These are phyloP conservation scores for Incurvaria masculella DNA, from an alignment of 2,888 invertebrate species.

Conservation along the genomic window DNA sequence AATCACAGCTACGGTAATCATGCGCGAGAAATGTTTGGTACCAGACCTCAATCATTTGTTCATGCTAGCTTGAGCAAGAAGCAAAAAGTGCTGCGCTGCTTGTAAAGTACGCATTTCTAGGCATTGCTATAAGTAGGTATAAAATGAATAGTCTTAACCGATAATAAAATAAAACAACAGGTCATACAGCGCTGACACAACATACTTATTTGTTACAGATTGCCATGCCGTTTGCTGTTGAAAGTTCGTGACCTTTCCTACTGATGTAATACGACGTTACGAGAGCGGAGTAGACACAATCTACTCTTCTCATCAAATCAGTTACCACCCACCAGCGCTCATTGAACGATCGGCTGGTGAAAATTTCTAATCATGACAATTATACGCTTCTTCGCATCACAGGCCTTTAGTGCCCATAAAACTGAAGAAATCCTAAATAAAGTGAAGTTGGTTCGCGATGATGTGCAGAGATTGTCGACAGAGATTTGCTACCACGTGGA, in stretches of 20 bases:
- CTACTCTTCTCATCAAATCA: neutral
- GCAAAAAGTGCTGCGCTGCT: no score
- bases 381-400: slow-evolving; percentile 58
- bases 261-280: slow-evolving; percentile 37
- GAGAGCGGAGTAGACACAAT: slow-evolving; percentile 15
- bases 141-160: no score
- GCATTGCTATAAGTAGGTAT: no score
- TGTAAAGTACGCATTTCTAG: no score
- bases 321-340: slow-evolving; percentile 2
- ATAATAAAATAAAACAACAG: no score
- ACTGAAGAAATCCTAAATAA: slow-evolving; percentile 55
- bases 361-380: slow-evolving; percentile 50
- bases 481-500: slow-evolving; percentile 85
- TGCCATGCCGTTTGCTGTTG: slow-evolving; percentile 20
- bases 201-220: slow-evolving; percentile 33
- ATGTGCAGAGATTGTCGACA: slow-evolving; percentile 56
- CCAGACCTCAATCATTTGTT: no score
- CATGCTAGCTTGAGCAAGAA: no score
- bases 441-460: slow-evolving; percentile 42
- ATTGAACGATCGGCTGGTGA: slow-evolving; percentile 8
- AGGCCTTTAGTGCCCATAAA: slow-evolving; percentile 60
- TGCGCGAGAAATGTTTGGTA: no score
- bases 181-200: no score
- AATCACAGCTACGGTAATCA: no score
- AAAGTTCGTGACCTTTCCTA: slow-evolving; percentile 43